A percentile compares a stretch with the other conserved stretches of the same genome.
These are phyloP conservation scores for Nematostella vectensis DNA, from an alignment of 92 coral and sea anemone species.

Conservation along the genomic window DNA sequence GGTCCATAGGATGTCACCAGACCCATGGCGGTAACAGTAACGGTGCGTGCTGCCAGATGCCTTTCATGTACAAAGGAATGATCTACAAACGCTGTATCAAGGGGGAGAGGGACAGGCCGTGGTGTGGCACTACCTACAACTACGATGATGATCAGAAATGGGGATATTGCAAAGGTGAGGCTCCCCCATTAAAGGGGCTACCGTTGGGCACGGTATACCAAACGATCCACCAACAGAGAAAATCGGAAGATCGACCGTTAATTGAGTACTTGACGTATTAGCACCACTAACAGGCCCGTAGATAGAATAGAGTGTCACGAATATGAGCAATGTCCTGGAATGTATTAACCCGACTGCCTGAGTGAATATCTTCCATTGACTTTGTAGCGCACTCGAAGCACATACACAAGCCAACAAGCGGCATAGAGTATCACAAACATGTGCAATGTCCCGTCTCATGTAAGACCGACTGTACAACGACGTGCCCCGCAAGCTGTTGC, in stretches of 20 bases:
- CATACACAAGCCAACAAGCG: slow-evolving; percentile 13
- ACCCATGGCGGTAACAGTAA: slow-evolving; percentile 87
- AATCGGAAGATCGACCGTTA: no score
- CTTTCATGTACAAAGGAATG: slow-evolving; percentile 75
- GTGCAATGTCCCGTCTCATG: slow-evolving; percentile 54
- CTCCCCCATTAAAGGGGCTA: no score
- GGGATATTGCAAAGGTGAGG: slow-evolving; percentile 74
- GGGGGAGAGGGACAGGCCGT: slow-evolving; percentile 60
- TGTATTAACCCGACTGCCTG: no score
- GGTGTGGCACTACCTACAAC: slow-evolving; percentile 86
- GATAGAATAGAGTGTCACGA: no score
- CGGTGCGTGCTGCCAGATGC: slow-evolving; percentile 91
- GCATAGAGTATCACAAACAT: slow-evolving; percentile 16
- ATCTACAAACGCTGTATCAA: slow-evolving; percentile 66
- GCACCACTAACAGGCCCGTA: no score
- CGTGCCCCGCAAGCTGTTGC: slow-evolving; percentile 77
- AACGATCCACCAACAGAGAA: no score
- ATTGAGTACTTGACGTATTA: no score
- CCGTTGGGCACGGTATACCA: no score
- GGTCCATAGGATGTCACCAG: slow-evolving; percentile 67
- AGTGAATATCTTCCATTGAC: no score
- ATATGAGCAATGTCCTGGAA: no score
- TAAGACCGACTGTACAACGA: slow-evolving; percentile 36
- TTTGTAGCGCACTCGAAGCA: no score
- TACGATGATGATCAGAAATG: slow-evolving; percentile 76